Evolutionary conservation across 2,888 invertebrate genomes (phyloP), one percentile per base, ranked within the genome.

Genomic region (Atethmia centrago): DNA sequence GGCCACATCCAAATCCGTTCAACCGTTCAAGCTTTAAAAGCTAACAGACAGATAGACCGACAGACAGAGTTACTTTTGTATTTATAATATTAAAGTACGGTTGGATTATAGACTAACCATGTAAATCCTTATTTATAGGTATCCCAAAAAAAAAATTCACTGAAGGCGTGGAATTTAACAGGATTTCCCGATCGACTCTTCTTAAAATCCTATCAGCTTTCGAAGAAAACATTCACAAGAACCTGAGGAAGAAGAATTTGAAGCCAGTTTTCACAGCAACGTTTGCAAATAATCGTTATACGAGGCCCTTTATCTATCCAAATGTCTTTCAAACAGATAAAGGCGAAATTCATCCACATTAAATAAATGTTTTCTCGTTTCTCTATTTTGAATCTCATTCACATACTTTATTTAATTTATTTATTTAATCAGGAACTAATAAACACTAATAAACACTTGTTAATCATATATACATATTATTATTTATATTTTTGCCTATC

Each of bases 231-330:
- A 83, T 94, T 3, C 79, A 86, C 3, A 64, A 80, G 10, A 83
- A 74, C 5, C 65, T 87, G 1, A 59, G 66, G 10, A 71, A 65
- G 14, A 83, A 83, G 31, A 87, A 85, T 10, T 8, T 83, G 7
- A 83, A 77, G 45, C 92, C 93, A 0, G 42, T 91, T 1, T 92
- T 94, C 65, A 90, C 88, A 0, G 95, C 95, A 0, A 79, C 90
- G 14, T 95, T 95, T 61, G 90, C 88, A 0, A 95, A 94, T 74
- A 95, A 95, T 65, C 86, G 89, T 61, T 91, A 88, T 28, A 94
- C 95, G 0, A 90, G 83, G 14, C 91, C 89, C 0, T 93, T 88
- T 58, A 91, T 95, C 5, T 95, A 93, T 78, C 94, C 94, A 25
- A 62, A 71, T 21, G 5, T 74, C 1, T 74, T 59, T 10, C 1